Conservation (phyloP, 2,797 vertebrate genomes). For the Anabas testudineus region DNA sequence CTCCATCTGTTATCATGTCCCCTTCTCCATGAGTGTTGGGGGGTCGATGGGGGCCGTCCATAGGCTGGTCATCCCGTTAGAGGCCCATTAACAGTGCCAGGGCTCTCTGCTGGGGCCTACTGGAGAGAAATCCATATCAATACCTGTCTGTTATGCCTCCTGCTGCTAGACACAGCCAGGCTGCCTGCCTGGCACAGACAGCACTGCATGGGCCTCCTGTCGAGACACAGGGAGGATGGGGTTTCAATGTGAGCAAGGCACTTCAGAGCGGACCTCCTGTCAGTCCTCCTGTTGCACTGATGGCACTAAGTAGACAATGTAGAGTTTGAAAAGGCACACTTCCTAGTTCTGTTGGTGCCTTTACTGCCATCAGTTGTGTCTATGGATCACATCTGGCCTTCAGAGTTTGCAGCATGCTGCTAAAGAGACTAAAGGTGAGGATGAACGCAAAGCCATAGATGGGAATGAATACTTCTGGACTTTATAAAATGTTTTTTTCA, state of each 20-base stretch:
- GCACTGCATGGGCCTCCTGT: conserved; percentile 73
- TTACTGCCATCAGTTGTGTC: conserved; percentile 63
- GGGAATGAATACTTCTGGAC: no score
- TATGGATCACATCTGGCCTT: conserved; percentile 78
- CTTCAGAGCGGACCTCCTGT: conserved; percentile 71
- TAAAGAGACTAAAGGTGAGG: conserved; percentile 33
- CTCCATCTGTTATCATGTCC: conserved; percentile 78
- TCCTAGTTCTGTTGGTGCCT: conserved; percentile 67
- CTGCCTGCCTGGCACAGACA: conserved; percentile 70
- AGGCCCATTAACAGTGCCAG: conserved; percentile 75
- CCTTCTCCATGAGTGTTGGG: conserved; percentile 62
- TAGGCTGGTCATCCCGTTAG: conserved; percentile 81
- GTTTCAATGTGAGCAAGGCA: conserved; percentile 47
- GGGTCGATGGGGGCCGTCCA: conserved; percentile 65
- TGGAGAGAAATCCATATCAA: conserved; percentile 82
- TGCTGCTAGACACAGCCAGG: conserved; percentile 67
- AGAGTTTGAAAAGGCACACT: conserved; percentile 76
- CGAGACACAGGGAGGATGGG: conserved; percentile 48
- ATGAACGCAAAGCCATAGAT: conserved; percentile 19
- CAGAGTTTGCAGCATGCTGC: conserved; percentile 61
- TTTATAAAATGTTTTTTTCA: no score
- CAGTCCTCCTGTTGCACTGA: conserved; percentile 72
- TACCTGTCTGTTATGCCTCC: conserved; percentile 77
- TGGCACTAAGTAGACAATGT: conserved; percentile 63
- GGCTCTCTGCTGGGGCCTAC: conserved; percentile 79